Percentiles rank a stretch among this genome's conserved stretches.
phyloP scores from a whole-genome alignment of 2,113 vertebrate species.

The Oryctolagus cuniculus region mOryCun1.1 NC_091433.1:65694001-65694500 shows the following conservation, averaged over 20 bases:
- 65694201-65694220: slow-evolving; percentile 80
- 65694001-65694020: slow-evolving; percentile 49
- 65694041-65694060: slow-evolving; percentile 78
- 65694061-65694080: slow-evolving; percentile 73
- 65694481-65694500: slow-evolving; percentile 59
- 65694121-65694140: slow-evolving; percentile 88
- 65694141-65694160: slow-evolving; percentile 78
- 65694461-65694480: slow-evolving; percentile 54
- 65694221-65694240: slow-evolving; percentile 81
- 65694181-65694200: slow-evolving; percentile 83
- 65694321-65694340: slow-evolving; percentile 47
- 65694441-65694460: slow-evolving; percentile 47
- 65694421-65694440: slow-evolving; percentile 79
- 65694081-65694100: slow-evolving; percentile 79
- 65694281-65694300: slow-evolving; percentile 74
- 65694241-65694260: slow-evolving; percentile 87
- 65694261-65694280: slow-evolving; percentile 85
- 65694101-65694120: slow-evolving; percentile 80
- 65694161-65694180: slow-evolving; percentile 82
- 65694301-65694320: slow-evolving; percentile 72
- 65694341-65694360: slow-evolving; percentile 76
- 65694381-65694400: slow-evolving; percentile 73
- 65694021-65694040: slow-evolving; percentile 74
- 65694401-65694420: slow-evolving; percentile 72
- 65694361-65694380: slow-evolving; percentile 74